These are phyloP conservation scores for Bos taurus DNA, from an alignment of 2,113 vertebrate species.

Conservation along the genomic window DNA sequence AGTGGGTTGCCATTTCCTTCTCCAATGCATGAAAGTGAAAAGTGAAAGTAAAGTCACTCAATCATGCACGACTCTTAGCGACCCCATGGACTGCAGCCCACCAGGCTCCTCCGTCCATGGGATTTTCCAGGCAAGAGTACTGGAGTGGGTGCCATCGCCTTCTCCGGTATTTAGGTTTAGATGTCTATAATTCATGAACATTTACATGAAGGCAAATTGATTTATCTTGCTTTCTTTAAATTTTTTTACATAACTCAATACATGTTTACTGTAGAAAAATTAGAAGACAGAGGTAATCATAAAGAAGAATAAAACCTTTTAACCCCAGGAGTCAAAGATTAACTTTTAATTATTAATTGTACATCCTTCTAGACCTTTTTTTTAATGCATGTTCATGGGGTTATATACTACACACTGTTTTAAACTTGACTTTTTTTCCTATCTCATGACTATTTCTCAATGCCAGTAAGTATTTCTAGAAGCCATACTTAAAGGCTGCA, in stretches of 20 bases:
- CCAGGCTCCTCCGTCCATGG: too few species aligned
- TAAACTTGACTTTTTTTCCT: background rate
- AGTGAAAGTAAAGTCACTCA: too few species aligned
- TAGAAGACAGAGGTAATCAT: background rate
- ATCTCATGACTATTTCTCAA: background rate
- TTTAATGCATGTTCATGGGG: background rate
- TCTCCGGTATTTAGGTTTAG: background rate
- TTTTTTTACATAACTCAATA: background rate
- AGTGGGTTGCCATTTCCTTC: too few species aligned
- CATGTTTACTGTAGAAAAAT: background rate
- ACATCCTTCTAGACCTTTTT: background rate
- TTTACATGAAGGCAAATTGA: background rate
- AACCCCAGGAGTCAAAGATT: background rate
- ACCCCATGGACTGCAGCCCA: too few species aligned
- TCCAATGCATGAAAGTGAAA: too few species aligned
- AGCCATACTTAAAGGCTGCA: background rate
- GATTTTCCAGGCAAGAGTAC: too few species aligned
- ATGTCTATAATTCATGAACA: background rate
- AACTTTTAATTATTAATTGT: background rate
- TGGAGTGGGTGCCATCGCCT: too few species aligned
- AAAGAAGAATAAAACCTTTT: background rate
- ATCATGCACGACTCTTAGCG: too few species aligned
- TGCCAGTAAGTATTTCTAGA: slow-evolving; percentile 12
- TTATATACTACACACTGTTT: background rate
- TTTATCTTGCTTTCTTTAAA: slow-evolving; percentile 10